These are phyloP conservation scores for Litoditis marina DNA, from an alignment of 2,888 invertebrate genomes.

Conservation along the genomic window DNA sequence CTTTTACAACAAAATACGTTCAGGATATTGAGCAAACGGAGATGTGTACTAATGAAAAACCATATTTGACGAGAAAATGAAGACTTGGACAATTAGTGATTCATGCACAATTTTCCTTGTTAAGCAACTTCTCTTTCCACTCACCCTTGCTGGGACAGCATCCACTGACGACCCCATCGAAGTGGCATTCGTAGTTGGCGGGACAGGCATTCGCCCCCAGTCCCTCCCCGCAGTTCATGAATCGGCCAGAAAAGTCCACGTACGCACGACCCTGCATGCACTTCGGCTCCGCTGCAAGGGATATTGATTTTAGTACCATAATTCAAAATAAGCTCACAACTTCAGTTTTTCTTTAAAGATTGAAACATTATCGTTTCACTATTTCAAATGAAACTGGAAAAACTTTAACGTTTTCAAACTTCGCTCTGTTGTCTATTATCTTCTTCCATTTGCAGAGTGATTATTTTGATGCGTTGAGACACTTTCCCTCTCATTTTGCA, in stretches of 20 bases:
- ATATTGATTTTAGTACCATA: neutral
- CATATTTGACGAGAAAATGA: neutral
- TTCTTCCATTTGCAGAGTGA: too few species aligned
- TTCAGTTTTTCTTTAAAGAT: too few species aligned
- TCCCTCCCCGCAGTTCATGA: slow-evolving; percentile 41
- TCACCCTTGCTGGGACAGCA: slow-evolving; percentile 46
- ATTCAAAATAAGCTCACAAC: too few species aligned
- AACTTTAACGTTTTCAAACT: neutral
- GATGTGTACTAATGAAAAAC: too few species aligned
- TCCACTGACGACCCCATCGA: slow-evolving; percentile 47
- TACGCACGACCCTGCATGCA: slow-evolving; percentile 42
- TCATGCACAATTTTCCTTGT: too few species aligned
- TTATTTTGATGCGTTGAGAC: too few species aligned
- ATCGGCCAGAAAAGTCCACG: slow-evolving; percentile 39
- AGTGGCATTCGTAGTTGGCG: slow-evolving; percentile 46
- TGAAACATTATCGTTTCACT: too few species aligned
- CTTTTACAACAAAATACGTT: neutral
- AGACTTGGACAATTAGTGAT: neutral
- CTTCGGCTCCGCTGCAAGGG: slow-evolving; percentile 43
- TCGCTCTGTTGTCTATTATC: neutral
- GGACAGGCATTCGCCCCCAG: slow-evolving; percentile 38
- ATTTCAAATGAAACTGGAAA: neutral
- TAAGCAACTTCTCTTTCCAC: too few species aligned
- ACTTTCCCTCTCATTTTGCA: slow-evolving; percentile 3
- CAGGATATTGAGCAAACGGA: too few species aligned